A percentile compares a stretch with the other conserved stretches of the same genome.
phyloP scores from a whole-genome alignment of 1,140 invertebrate genomes.

The Drosophila setifemur region DNA sequence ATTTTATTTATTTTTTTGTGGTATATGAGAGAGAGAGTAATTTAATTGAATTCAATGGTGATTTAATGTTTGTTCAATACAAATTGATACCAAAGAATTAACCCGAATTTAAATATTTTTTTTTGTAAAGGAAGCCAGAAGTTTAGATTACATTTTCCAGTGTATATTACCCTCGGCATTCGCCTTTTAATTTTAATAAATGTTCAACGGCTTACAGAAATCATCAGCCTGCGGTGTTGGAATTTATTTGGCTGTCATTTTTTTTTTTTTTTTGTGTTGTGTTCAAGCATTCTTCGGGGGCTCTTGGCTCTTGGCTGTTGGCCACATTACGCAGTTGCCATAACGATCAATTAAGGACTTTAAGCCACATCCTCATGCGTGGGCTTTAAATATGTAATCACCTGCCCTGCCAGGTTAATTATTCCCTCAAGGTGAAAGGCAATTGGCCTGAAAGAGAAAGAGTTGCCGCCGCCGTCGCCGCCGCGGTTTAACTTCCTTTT shows the following conservation, averaged over 20 bases:
- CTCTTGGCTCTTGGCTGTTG: background rate
- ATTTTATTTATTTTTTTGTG: too few relatives aligned
- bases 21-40: too few relatives aligned
- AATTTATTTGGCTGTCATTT: background rate
- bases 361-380: constrained; percentile 26
- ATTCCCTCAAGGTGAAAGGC: constrained; percentile 56
- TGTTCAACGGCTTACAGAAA: constrained; percentile 31
- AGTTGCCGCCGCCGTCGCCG: too few relatives aligned
- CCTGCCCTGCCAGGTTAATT: constrained; percentile 42
- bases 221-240: too few relatives aligned
- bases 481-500: constrained; percentile 25
- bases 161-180: background rate
- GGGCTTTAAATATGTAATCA: constrained; percentile 49
- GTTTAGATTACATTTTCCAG: background rate
- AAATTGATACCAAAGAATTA: too few relatives aligned
- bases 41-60: too few relatives aligned
- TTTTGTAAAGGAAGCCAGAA: background rate
- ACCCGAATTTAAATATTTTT: too few relatives aligned
- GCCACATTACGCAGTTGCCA: constrained; percentile 21
- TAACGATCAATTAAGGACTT: constrained; percentile 53
- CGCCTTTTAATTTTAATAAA: constrained; percentile 52
- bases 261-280: background rate
- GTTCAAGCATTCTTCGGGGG: constrained; percentile 17
- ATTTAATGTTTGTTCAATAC: too few relatives aligned
- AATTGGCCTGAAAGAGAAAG: constrained; percentile 34